Conservation (phyloP, 2,888 invertebrate species). For the Rosalia funebris region DNA sequence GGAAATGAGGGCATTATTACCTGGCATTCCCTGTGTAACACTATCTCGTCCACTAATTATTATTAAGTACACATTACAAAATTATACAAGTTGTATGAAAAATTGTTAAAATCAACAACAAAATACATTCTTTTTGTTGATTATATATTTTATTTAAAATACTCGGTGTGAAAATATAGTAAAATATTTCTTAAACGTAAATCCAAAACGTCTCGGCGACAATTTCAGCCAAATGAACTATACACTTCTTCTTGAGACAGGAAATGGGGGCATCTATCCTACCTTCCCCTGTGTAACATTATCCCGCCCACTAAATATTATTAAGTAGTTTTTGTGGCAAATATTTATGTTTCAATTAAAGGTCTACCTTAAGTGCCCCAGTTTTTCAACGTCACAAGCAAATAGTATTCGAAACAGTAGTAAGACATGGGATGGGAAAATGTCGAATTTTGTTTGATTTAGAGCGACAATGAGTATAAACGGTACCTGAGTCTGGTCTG, state of each 20-base stretch:
- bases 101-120: too few relatives aligned
- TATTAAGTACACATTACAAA: too few relatives aligned
- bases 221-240: neutral
- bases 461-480: conserved; percentile 10
- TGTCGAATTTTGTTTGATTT: conserved; percentile 31
- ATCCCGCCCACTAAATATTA: conserved; percentile 30
- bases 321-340: conserved; percentile 34
- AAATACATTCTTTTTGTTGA: too few relatives aligned
- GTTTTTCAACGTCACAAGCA: conserved; percentile 32
- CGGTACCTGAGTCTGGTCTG: neutral
- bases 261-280: conserved; percentile 27
- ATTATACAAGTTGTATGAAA: too few relatives aligned
- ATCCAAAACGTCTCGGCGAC: too few relatives aligned
- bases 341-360: conserved; percentile 41
- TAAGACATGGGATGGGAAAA: conserved; percentile 25
- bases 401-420: conserved; percentile 29
- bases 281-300: conserved; percentile 30
- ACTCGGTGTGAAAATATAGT: too few relatives aligned
- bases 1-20: too few relatives aligned
- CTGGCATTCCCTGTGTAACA: too few relatives aligned
- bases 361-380: conserved; percentile 37
- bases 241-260: conserved; percentile 9
- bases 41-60: too few relatives aligned
- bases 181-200: too few relatives aligned
- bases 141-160: too few relatives aligned